Base-by-base conservation (phyloP, 2,113 vertebrate genomes). In the Thomomys bottae region DNA sequence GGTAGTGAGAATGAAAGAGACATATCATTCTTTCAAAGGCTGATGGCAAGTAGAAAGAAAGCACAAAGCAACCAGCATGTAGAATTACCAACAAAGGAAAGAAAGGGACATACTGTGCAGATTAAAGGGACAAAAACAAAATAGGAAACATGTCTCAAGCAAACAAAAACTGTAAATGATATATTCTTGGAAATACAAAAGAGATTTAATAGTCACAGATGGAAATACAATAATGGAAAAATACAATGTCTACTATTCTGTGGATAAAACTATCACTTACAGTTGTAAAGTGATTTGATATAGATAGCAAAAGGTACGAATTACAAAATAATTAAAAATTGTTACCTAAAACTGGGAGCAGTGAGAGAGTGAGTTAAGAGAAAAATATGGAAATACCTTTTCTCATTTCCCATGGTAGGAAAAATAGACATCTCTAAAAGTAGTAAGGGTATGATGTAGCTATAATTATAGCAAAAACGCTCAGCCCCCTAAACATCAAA, bases 391-490 rank as follows among this genome's bases (percentile, higher is more conserved):
- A 67, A 84, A 84, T 15, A 88, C 45, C 20, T 72, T 63, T 78
- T 75, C 34, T 36, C 20, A 32, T 75, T 84, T 34, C 12, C 54
- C 24, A 32, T 66, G 8, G 34, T 54, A 70, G 15, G 49, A 72
- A 34, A 70, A 82, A 70, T 23, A 78, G 36, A 75, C n/a, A 8
- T 78, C 36, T 40, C 57, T 83, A 78, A 75, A 68, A 32, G 5
- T 49, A 11, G 6, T 68, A 79, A 84, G 24, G 5, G 6, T 23
- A 34, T 61, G 80, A 34, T 21, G 42, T 17, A 54, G 49, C 7
- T 63, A 75, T 26, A 73, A 64, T 92, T 63, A 93, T 2, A 84
- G 61, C n/a, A 63, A 72, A 88, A 57, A 80, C 54, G 38, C 64
- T 11, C 20, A 57, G 79, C 24, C 24, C 81, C 17, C 20, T 68